Evolutionary conservation across 1,140 invertebrate genomes (phyloP), one percentile per base, ranked within the genome.

Genomic region (Cylas formicarius): DNA sequence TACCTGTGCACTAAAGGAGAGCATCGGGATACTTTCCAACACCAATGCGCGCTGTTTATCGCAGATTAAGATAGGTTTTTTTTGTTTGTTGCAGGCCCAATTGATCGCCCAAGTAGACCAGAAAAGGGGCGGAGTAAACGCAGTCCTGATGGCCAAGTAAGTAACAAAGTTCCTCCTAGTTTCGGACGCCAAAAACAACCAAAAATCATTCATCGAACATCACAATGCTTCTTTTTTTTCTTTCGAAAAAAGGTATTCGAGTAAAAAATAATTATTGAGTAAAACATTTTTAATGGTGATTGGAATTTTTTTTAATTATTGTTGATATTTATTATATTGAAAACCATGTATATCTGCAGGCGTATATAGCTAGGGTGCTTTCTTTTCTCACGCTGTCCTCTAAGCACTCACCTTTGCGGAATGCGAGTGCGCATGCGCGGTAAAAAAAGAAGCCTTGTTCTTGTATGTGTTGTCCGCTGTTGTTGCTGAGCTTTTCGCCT

Each of bases 91-190:
- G 45, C 59, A 63, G 58, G 55, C 61, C 46, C 58, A 61, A 54
- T 47, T 62, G 28, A 62, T 65, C 43, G 53, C 57, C 42, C 61
- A 63, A 52, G 41, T 61, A 38, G 63, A 63, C 57, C 57, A 61
- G 53, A 65, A 65, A 63, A 57, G 52, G 53, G 61, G 57, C 54
- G 63, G 58, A 55, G 60, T 65, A 46, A 62, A 58, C 56, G 57
- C 60, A 37, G 53, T 60, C 24, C 44, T 65, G 43, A 65, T 65
- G 61, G 55, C 60, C 53, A 65, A 63, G 63, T 65, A 63, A 65
- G 63, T 62, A 58, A 44, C 53, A 52, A 48, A 50, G 52, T 50
- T 60, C 51, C 53, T 13, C 32, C 29, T 33, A 11, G 18, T 37
- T 28, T 20, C 32, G 27, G 31, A 26, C 33, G 37, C 26, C 34